Evolutionary conservation across 2,797 vertebrate genomes (phyloP), one percentile per base, ranked within the genome.

Genomic region (Dendrocincla tyrannina): DNA sequence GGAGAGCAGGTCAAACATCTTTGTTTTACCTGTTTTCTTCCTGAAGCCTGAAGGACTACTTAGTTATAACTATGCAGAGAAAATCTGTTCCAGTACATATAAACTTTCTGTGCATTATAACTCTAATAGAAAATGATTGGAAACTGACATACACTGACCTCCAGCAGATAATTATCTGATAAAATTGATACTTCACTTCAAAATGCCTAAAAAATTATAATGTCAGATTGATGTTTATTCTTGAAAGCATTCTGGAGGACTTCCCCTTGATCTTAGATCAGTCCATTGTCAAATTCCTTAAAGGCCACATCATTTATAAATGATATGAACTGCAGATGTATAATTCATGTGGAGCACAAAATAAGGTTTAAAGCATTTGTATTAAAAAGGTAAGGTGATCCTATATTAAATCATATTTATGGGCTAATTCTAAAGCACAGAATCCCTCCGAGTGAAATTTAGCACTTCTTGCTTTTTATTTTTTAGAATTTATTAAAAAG

Each of bases 271-370:
- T 93, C 91, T 95, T 88, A 91, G 89, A 94, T 89, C 83, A 81
- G 47, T 50, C 73, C 72, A 32, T 33, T 90, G 80, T 90, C 93
- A 96, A 90, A 91, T 95, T 97, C 79, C 83, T 96, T 87, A 91
- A 96, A 95, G 73, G 85, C 88, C 77, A 91, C 74, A 64, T 96
- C 56, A 74, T 82, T 94, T 94, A 90, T 93, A 91, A 96, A 90
- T 87, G 0, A 81, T 95, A 93, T 50, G 74, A 93, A 67, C 66
- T 86, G 52, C 76, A 93, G 76, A 94, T 94, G 59, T 95, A 88
- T 95, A 87, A 91, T 96, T 92, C 66, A 95, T 78, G 73, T 35
- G 86, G 50, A 92, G 11, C 28, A 92, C 89, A 82, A 91, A 97
- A 76, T 55, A 72, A 93, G 47, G 72, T 82, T 85, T 93, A 85